Conservation (phyloP, 2,113 vertebrate genomes). For the Strix aluco region DNA sequence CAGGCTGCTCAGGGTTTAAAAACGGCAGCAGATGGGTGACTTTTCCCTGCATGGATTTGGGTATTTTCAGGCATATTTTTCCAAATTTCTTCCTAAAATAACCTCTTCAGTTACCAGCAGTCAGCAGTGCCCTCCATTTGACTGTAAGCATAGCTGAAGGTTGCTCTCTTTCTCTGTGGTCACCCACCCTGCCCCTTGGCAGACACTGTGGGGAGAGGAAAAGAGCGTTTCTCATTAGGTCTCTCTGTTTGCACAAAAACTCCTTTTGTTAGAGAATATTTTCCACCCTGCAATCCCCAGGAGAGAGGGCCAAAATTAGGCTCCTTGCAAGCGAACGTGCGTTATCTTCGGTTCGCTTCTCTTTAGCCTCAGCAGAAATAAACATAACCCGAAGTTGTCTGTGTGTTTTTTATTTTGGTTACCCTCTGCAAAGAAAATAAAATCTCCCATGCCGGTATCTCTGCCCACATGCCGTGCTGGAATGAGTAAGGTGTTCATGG, state of each 20-base stretch:
- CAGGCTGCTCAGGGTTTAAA: slow-evolving; percentile 68
- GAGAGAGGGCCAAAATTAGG: slow-evolving; percentile 47
- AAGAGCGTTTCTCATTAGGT: slow-evolving; percentile 37
- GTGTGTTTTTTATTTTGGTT: background rate
- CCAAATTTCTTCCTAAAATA: slow-evolving; percentile 77
- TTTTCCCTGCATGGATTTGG: slow-evolving; percentile 44
- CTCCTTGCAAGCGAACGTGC: background rate
- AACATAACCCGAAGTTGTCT: background rate
- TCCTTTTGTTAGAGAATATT: slow-evolving; percentile 67
- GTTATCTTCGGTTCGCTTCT: background rate
- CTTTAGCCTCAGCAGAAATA: slow-evolving; percentile 1
- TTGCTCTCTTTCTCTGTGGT: slow-evolving; percentile 69
- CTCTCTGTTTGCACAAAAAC: slow-evolving; percentile 61
- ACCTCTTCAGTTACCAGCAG: slow-evolving; percentile 72
- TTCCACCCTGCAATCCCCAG: slow-evolving; percentile 41
- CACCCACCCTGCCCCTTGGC: slow-evolving; percentile 62
- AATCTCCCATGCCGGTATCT: background rate
- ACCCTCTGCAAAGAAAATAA: background rate
- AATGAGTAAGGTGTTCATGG: background rate
- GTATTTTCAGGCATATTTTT: slow-evolving; percentile 72
- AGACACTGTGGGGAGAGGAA: slow-evolving; percentile 35
- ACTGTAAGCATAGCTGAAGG: slow-evolving; percentile 29
- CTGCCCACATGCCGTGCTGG: background rate
- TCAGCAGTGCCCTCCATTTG: slow-evolving; percentile 68
- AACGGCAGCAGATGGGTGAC: slow-evolving; percentile 61